Evolutionary conservation across 2,113 vertebrate genomes (phyloP).

Genomic region (Egretta garzetta): DNA sequence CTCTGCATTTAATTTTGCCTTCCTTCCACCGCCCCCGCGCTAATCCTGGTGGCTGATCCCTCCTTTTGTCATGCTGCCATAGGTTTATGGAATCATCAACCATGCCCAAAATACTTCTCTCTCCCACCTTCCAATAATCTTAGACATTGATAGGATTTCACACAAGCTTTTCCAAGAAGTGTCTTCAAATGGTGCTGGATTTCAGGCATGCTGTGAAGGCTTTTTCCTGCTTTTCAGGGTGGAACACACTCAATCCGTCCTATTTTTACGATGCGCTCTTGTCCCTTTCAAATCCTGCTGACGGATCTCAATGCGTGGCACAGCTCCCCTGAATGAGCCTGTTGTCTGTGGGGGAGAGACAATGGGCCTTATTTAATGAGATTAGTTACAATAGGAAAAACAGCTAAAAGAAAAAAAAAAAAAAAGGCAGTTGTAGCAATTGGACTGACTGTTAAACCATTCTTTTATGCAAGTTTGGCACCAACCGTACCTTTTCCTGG

Average conservation of each 20-base stretch:
- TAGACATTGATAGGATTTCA: constrained; percentile 22
- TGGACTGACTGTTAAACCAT: constrained; percentile 63
- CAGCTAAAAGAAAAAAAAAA: constrained; percentile 52
- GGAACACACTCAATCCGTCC: constrained; percentile 51
- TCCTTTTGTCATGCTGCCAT: constrained; percentile 19
- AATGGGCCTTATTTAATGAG: constrained; percentile 74
- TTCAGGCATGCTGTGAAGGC: neutral
- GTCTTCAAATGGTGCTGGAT: neutral
- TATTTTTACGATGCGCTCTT: constrained; percentile 13
- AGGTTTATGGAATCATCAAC: constrained; percentile 20
- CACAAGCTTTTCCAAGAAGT: constrained; percentile 35
- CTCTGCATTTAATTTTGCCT: neutral
- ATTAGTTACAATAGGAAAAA: constrained; percentile 77
- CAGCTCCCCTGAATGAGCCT: constrained; percentile 67
- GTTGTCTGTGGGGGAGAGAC: constrained; percentile 68
- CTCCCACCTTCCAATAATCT: constrained; percentile 3
- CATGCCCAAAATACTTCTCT: neutral
- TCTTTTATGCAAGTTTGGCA: constrained; percentile 74
- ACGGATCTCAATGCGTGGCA: constrained; percentile 18
- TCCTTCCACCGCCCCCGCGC: neutral
- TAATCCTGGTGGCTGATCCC: neutral
- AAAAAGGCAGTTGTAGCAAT: constrained; percentile 58
- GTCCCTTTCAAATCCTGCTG: constrained; percentile 62
- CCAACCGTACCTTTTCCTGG: constrained; percentile 75
- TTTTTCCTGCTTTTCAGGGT: constrained; percentile 38